Percentiles rank a stretch among this genome's conserved stretches.
These are phyloP conservation scores for Neoascia interrupta DNA, from an alignment of 2,888 invertebrate species.

Conservation along the genomic window DNA sequence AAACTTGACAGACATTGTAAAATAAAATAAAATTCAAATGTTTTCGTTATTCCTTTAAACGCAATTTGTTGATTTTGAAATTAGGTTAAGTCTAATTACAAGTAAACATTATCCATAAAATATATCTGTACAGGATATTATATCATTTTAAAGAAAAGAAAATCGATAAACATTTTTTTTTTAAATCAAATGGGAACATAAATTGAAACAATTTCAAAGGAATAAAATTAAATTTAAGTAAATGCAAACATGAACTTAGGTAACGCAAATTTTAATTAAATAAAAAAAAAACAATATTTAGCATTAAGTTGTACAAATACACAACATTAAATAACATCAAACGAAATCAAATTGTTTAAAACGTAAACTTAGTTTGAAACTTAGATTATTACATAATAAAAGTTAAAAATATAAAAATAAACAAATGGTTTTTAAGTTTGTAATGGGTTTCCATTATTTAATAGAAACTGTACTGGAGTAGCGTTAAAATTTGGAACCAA, in stretches of 20 bases:
- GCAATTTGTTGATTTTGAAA: too few species aligned
- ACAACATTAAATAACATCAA: conserved; percentile 18
- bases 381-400: conserved; percentile 55
- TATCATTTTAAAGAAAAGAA: too few species aligned
- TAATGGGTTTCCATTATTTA: conserved; percentile 54
- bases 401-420: not conserved
- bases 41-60: too few species aligned
- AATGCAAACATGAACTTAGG: not conserved
- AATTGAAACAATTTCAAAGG: conserved; percentile 60
- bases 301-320: conserved; percentile 40
- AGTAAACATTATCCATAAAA: too few species aligned
- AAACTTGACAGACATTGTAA: too few species aligned
- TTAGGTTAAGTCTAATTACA: too few species aligned
- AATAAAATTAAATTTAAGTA: conserved; percentile 26
- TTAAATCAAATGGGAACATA: conserved; percentile 60
- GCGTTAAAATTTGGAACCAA: conserved; percentile 66
- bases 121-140: too few species aligned
- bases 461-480: conserved; percentile 52
- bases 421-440: conserved; percentile 35
- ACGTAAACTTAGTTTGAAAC: conserved; percentile 46
- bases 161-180: conserved; percentile 19
- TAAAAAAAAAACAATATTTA: conserved; percentile 34
- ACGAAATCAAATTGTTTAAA: conserved; percentile 65
- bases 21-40: too few species aligned
- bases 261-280: not conserved